Evolutionary conservation across 2,888 invertebrate genomes (phyloP).

Genomic region (Galerucella calmariensis): DNA sequence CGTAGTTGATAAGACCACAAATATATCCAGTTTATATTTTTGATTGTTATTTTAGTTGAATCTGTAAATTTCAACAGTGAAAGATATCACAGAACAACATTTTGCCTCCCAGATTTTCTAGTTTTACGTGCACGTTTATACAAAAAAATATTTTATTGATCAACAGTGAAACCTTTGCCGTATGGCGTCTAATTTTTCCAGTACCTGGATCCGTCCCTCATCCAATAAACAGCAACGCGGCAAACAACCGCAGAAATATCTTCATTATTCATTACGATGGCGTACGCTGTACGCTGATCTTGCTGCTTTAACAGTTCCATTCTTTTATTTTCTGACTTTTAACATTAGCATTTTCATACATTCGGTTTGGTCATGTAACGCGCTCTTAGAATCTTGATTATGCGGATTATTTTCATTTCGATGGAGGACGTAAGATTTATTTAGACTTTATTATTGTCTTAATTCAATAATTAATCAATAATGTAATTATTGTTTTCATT

Average conservation of each 20-base stretch:
- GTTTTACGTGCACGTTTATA: too few relatives aligned
- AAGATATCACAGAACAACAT: too few relatives aligned
- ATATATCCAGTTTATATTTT: too few relatives aligned
- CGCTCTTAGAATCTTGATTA: slow-evolving; percentile 5
- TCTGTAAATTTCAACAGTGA: too few relatives aligned
- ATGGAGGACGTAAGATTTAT: not conserved
- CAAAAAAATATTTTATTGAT: too few relatives aligned
- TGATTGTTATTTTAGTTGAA: too few relatives aligned
- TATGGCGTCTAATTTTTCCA: not conserved
- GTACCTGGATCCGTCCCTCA: not conserved
- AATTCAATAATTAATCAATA: not conserved
- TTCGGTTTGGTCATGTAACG: not conserved
- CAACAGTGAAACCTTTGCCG: too few relatives aligned
- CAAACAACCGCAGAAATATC: not conserved
- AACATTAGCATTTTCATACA: slow-evolving; percentile 7
- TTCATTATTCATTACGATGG: slow-evolving; percentile 12
- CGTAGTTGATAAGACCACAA: too few relatives aligned
- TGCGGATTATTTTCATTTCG: not conserved
- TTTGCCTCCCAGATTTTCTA: too few relatives aligned
- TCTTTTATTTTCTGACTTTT: not conserved
- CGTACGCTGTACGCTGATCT: slow-evolving; percentile 5
- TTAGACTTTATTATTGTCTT: not conserved
- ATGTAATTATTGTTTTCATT: too few relatives aligned
- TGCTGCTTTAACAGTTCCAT: not conserved
- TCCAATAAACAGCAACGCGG: not conserved